phyloP scores from a whole-genome alignment of 2,113 vertebrate genomes.

The Naja naja region DNA sequence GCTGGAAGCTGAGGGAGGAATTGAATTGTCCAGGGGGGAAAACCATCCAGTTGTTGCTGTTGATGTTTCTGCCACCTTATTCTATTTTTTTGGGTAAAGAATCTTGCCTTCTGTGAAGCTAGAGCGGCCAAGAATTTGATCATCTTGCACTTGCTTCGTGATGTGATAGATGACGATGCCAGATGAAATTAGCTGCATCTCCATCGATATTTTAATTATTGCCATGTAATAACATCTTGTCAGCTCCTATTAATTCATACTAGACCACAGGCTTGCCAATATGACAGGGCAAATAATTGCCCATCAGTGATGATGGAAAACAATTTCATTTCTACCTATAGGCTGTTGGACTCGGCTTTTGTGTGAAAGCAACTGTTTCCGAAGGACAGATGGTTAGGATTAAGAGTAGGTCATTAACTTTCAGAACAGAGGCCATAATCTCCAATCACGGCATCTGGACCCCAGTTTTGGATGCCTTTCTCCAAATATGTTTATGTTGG shows the following conservation, averaged over 20 bases:
- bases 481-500: neutral
- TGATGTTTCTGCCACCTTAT: neutral
- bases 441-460: neutral
- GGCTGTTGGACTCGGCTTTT: neutral
- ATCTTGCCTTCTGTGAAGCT: neutral
- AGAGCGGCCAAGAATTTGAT: neutral
- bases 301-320: slow-evolving; percentile 16
- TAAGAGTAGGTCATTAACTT: neutral
- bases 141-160: slow-evolving; percentile 18
- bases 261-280: neutral
- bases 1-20: neutral
- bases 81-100: neutral
- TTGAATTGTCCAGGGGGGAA: accelerated
- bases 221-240: slow-evolving; percentile 19
- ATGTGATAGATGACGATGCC: slow-evolving; percentile 16
- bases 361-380: neutral
- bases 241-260: slow-evolving; percentile 14
- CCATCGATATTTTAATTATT: slow-evolving; percentile 33
- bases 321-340: neutral
- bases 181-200: neutral
- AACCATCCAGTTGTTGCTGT: neutral
- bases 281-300: slow-evolving; percentile 17
- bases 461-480: neutral
- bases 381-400: neutral
- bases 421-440: neutral